These are phyloP conservation scores for Eptesicus fuscus DNA, from an alignment of 2,113 vertebrate genomes.

Conservation along the genomic window DNA sequence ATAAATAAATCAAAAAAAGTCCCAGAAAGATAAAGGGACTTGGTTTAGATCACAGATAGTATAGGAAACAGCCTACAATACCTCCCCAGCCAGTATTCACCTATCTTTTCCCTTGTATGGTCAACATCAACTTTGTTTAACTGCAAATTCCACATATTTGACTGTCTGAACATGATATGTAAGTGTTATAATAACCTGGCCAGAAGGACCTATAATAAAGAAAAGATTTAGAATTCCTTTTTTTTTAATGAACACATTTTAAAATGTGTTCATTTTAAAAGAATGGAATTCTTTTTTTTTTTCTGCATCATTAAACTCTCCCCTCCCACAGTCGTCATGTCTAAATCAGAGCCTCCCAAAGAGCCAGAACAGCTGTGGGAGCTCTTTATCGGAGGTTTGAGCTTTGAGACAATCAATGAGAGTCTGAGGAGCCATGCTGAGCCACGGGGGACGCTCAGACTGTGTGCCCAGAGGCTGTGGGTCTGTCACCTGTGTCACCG, in stretches of 20 bases:
- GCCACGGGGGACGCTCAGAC: not conserved
- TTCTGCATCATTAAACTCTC: not conserved
- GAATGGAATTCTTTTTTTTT: not conserved
- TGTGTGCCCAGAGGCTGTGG: no score
- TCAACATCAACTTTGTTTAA: not conserved
- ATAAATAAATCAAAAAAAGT: not conserved
- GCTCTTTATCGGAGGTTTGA: not conserved
- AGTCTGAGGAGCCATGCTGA: not conserved
- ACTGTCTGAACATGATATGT: not conserved
- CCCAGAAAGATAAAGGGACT: not conserved
- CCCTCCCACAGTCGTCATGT: rapidly evolving
- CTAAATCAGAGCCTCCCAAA: not conserved
- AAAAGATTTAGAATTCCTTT: not conserved
- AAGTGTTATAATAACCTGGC: not conserved
- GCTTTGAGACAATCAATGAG: not conserved
- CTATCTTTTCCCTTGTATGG: not conserved
- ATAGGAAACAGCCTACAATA: not conserved
- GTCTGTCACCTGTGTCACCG: not conserved
- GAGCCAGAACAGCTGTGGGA: not conserved
- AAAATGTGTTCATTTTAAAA: not conserved
- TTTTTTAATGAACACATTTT: not conserved
- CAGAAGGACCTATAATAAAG: not conserved
- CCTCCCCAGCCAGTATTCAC: not conserved
- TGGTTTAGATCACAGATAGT: not conserved
- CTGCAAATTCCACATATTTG: not conserved